Percentiles rank a stretch among this genome's conserved stretches.
Conservation (phyloP, 2,888 invertebrate species). For the Drosophila pegasa region DNA sequence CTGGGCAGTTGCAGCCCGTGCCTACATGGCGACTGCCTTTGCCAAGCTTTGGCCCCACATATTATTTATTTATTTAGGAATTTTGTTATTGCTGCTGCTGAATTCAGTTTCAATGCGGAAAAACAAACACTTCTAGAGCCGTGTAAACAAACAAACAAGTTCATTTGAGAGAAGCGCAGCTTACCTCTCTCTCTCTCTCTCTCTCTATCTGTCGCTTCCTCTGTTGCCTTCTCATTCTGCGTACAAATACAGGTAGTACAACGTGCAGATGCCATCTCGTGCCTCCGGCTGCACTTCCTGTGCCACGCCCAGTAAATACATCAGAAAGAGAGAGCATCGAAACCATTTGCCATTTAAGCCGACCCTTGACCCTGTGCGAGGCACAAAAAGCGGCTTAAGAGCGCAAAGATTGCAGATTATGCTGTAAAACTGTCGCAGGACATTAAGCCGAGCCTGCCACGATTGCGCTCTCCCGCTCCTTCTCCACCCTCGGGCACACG, state of each 20-base stretch:
- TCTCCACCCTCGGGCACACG: not conserved
- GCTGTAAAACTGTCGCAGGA: slow-evolving; percentile 72
- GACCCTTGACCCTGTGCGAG: slow-evolving; percentile 47
- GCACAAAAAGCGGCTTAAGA: slow-evolving; percentile 63
- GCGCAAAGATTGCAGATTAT: slow-evolving; percentile 65
- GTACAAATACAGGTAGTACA: slow-evolving; percentile 55
- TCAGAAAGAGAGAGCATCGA: slow-evolving; percentile 6
- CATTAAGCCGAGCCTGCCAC: slow-evolving; percentile 44
- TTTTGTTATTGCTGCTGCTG: slow-evolving; percentile 54
- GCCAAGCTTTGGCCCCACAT: slow-evolving; percentile 2
- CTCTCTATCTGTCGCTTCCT: not conserved
- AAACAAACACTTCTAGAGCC: slow-evolving; percentile 39
- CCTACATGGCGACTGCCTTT: slow-evolving; percentile 7
- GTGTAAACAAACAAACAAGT: slow-evolving; percentile 67
- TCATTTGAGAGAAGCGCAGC: slow-evolving; percentile 40
- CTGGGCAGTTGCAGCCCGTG: slow-evolving; percentile 37
- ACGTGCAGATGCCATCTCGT: slow-evolving; percentile 44
- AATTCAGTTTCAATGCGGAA: slow-evolving; percentile 20
- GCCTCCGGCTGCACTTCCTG: slow-evolving; percentile 64
- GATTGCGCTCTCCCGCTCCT: slow-evolving; percentile 20
- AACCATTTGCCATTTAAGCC: slow-evolving; percentile 67
- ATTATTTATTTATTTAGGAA: slow-evolving; percentile 45
- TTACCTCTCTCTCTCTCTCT: not conserved
- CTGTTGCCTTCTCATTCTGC: slow-evolving; percentile 2
- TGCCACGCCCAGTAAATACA: slow-evolving; percentile 73